Evolutionary conservation across 2,888 invertebrate species (phyloP).

Genomic region (Acleris sparsana): DNA sequence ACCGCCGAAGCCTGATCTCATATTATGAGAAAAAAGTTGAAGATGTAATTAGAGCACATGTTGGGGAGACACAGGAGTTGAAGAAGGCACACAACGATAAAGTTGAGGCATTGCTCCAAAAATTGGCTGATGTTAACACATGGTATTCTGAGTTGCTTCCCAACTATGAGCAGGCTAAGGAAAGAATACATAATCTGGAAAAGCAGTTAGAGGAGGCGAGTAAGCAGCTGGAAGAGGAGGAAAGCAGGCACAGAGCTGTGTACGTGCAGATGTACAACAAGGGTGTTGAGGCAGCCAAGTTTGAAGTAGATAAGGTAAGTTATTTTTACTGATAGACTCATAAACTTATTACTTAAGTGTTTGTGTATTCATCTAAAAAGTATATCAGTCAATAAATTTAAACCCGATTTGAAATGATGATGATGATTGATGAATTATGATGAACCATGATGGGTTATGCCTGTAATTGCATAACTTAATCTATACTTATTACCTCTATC

Average conservation of each 20-base stretch:
- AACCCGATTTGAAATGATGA: no score
- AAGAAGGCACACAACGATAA: constrained; percentile 92
- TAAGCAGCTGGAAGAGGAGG: constrained; percentile 87
- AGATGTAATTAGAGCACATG: constrained; percentile 85
- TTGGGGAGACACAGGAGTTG: constrained; percentile 87
- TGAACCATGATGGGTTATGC: no score
- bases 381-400: no score
- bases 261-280: constrained; percentile 93
- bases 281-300: constrained; percentile 90
- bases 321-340: constrained; percentile 13
- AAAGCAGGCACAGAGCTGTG: constrained; percentile 88
- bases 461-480: no score
- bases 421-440: no score
- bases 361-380: no score
- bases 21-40: constrained; percentile 90
- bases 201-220: constrained; percentile 88
- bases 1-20: constrained; percentile 87
- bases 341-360: not conserved
- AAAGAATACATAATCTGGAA: constrained; percentile 87
- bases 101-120: constrained; percentile 88
- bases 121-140: constrained; percentile 89
- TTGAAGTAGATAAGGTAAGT: constrained; percentile 87
- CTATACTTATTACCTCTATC: no score
- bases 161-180: constrained; percentile 89
- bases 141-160: constrained; percentile 90